A percentile compares a stretch with the other conserved stretches of the same genome.
phyloP scores from a whole-genome alignment of 2,888 invertebrate genomes.

The Celastrina argiolus region DNA sequence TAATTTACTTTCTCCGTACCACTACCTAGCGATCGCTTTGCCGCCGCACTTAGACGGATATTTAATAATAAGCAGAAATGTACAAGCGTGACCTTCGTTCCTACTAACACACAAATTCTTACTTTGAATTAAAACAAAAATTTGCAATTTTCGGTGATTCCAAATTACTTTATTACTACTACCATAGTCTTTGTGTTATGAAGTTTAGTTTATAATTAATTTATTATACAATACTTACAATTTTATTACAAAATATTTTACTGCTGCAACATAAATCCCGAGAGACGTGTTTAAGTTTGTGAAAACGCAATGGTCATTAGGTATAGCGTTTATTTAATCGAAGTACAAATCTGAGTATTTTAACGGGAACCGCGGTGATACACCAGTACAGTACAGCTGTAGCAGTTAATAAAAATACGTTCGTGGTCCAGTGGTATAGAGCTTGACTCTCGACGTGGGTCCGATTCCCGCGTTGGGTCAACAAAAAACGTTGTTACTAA shows the following conservation, averaged over 20 bases:
- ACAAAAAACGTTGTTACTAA: no score
- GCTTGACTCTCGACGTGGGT: no score
- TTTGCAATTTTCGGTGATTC: not conserved
- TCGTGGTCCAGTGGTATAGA: not conserved
- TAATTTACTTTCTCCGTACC: not conserved
- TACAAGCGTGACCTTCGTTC: not conserved
- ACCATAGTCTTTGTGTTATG: not conserved
- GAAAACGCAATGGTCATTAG: constrained; percentile 27
- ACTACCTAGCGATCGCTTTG: not conserved
- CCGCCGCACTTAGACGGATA: not conserved
- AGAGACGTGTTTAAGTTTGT: not conserved
- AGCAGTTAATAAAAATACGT: not conserved
- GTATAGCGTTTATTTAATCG: constrained; percentile 32
- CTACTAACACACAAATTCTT: not conserved
- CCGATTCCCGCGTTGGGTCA: no score
- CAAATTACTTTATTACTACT: not conserved
- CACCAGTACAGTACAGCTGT: not conserved
- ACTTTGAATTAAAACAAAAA: not conserved
- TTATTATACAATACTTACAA: not conserved
- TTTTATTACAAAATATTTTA: not conserved
- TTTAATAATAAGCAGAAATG: not conserved
- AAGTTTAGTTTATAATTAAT: not conserved
- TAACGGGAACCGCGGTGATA: constrained; percentile 26
- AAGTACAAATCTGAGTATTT: constrained; percentile 31
- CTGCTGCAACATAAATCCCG: not conserved